Evolutionary conservation across 2,113 vertebrate species (phyloP), one percentile per base, ranked within the genome.

Genomic region (Pogona vitticeps): DNA sequence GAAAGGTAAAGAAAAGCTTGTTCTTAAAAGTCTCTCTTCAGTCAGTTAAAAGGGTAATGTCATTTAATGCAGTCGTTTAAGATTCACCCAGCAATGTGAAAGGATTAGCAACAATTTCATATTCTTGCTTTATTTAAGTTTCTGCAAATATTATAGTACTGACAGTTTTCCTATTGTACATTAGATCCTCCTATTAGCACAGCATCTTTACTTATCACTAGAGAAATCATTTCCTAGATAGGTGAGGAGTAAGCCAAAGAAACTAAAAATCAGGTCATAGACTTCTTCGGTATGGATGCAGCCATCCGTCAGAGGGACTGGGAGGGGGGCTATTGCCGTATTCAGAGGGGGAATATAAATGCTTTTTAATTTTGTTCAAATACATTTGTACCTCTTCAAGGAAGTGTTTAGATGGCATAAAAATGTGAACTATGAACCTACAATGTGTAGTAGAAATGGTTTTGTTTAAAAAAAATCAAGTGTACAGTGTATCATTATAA

Each of bases 51-150:
- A 93, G 90, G 91, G 93, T 93, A 91, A 93, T 67, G 94, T 96
- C 94, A 94, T 92, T 97, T 96, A 95, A 95, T 95, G 89, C 92
- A 92, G 96, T 96, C 95, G 96, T 96, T 96, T 97, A 96, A 94
- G 94, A 96, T 96, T 96, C 96, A 96, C 93, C 94, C 95, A 95
- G 91, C 96, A 95, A 96, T 96, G 96, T 96, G 96, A 96, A 94
- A 97, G 95, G 96, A 96, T 97, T 96, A 96, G 95, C 95, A 95
- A 95, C 95, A 96, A 96, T 96, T 95, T 96, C 94, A 92, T 96
- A 96, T 90, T 96, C 93, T 96, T 96, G 95, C 95, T 96, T 96
- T 97, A 96, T 97, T 96, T 97, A 97, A 96, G 96, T 96, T 96
- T 94, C 95, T 96, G 94, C 93, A 96, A 96, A 96, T 96, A 95